Evolutionary conservation across 2,113 vertebrate species (phyloP), one percentile per base, ranked within the genome.

Genomic region (Aldabrachelys gigantea): DNA sequence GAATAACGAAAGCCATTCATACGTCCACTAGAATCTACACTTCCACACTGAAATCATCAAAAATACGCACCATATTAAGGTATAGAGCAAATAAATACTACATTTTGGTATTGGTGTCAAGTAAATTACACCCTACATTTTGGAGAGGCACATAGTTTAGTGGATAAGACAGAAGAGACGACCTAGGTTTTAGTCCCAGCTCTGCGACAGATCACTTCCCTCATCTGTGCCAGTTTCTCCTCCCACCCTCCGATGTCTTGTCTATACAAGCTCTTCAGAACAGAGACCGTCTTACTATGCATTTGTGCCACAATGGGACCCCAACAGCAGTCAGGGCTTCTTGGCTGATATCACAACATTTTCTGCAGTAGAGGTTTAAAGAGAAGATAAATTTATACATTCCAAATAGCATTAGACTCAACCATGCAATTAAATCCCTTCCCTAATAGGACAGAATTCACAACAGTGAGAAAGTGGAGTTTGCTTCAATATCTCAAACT

Each of bases 391-490:
- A 10, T 0, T 0, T 83, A 41, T 17, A 44, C 17, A 22, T 38
- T 72, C 25, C 76, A 69, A 78, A 38, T 38, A 2, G 1, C 35
- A 16, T 31, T 14, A 56, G 8, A 29, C 50, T 52, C 57, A 54
- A n/a, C 57, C 0, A 0, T 53, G 25, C 29, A 56, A 54, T 4
- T 0, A 29, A 1, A 41, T 41, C 6, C 54, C 56, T 50, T 53
- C 82, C 59, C 82, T 19, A 78, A 35, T 14, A 57, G 41, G 75
- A 47, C 41, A 78, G 47, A 47, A 78, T 38, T 38, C 52, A 9
- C 41, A 14, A 4, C 52, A 27, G 53, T n/a, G 72, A 82, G 75
- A 83, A 49, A 44, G 69, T 21, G 38, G 44, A 75, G 62, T 72
- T 79, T 57, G 54, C n/a, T 80, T 72, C 1, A 0, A 35, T 80